Evolutionary conservation across 2,113 vertebrate species (phyloP).

Genomic region (Takifugu bimaculatus): DNA sequence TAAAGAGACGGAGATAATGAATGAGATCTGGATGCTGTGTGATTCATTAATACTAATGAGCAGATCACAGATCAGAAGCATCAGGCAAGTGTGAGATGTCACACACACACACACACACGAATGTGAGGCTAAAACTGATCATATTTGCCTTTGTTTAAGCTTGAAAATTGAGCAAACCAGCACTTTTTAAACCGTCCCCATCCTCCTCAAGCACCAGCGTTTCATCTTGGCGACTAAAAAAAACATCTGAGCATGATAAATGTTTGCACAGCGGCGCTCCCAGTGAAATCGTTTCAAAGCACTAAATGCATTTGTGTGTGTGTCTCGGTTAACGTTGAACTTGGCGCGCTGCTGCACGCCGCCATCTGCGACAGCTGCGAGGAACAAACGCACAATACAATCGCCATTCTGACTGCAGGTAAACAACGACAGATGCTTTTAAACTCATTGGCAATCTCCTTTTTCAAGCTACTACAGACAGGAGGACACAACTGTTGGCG

Average conservation of each 20-base stretch:
- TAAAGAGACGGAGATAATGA: constrained; percentile 26
- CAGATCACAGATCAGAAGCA: constrained; percentile 15
- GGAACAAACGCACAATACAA: constrained; percentile 18
- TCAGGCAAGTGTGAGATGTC: constrained; percentile 13
- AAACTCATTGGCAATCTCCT: not conserved
- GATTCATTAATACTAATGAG: constrained; percentile 51
- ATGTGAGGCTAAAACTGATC: constrained; percentile 1
- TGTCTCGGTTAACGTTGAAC: constrained; percentile 20
- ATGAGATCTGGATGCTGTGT: constrained; percentile 11
- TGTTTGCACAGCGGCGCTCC: not conserved
- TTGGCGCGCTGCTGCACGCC: not conserved
- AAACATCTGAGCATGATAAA: not conserved
- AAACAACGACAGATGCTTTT: constrained; percentile 24
- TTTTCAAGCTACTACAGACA: not conserved
- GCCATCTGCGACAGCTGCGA: constrained; percentile 29
- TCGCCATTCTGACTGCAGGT: constrained; percentile 1
- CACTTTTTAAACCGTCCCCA: constrained; percentile 19
- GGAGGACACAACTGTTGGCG: too few species aligned
- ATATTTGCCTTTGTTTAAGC: constrained; percentile 32
- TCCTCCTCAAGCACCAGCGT: not conserved
- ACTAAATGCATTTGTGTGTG: not conserved
- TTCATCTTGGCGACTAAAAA: not conserved
- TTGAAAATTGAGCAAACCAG: constrained; percentile 25
- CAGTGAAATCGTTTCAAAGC: constrained; percentile 1
- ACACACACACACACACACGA: constrained; percentile 2